These are phyloP conservation scores for Himalopsyche kuldschensis DNA, from an alignment of 2,888 invertebrate species.

Conservation along the genomic window DNA sequence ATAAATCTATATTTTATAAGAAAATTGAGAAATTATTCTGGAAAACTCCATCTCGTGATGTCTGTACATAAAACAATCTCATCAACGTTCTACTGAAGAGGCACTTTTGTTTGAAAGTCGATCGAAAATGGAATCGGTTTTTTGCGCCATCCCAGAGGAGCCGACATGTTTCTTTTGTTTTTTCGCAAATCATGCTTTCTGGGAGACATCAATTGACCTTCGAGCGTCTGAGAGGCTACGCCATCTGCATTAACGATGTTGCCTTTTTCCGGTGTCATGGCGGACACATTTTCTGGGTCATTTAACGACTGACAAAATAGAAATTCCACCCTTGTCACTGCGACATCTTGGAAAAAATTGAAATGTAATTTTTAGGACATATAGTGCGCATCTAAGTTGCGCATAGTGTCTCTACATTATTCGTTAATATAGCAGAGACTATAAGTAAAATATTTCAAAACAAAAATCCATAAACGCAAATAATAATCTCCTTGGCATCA, in stretches of 20 bases:
- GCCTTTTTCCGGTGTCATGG: slow-evolving; percentile 13
- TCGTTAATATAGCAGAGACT: no score
- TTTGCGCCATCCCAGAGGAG: not conserved
- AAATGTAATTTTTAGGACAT: not conserved
- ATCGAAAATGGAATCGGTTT: not conserved
- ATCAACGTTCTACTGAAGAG: not conserved
- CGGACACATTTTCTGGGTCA: slow-evolving; percentile 21
- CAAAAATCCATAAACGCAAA: no score
- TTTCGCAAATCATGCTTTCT: not conserved
- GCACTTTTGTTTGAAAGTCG: not conserved
- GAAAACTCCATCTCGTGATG: no score
- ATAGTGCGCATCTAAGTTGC: not conserved
- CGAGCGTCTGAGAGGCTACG: slow-evolving; percentile 4
- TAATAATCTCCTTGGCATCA: no score
- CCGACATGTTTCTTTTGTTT: not conserved
- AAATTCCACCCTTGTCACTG: not conserved
- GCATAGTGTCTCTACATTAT: not conserved
- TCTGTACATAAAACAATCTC: no score
- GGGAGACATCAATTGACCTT: not conserved
- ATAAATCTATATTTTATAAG: no score
- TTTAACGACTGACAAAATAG: slow-evolving; percentile 13
- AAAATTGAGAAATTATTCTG: no score
- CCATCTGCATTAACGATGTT: slow-evolving; percentile 9
- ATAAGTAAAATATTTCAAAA: no score
- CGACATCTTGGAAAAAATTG: not conserved